Evolutionary conservation across 2,888 invertebrate species (phyloP).

Genomic region (Chesias legatella): DNA sequence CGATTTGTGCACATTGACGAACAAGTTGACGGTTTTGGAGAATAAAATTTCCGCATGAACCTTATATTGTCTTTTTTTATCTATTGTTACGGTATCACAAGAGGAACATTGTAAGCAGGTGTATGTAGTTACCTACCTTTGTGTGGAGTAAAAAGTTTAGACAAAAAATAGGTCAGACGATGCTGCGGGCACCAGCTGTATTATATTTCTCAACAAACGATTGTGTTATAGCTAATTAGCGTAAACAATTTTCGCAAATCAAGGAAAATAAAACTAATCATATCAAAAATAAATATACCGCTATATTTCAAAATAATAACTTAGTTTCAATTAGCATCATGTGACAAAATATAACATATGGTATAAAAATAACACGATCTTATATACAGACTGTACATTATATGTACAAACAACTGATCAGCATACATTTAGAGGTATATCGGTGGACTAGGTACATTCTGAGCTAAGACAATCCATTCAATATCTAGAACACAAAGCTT

Average conservation of each 20-base stretch:
- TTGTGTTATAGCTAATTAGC: too few species aligned
- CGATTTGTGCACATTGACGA: slow-evolving; percentile 55
- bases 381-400: slow-evolving; percentile 33
- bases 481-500: slow-evolving; percentile 5
- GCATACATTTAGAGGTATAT: slow-evolving; percentile 27
- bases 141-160: too few species aligned
- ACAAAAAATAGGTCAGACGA: too few species aligned
- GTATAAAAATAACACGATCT: slow-evolving; percentile 31
- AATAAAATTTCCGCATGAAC: slow-evolving; percentile 41
- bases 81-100: too few species aligned
- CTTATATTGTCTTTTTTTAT: too few species aligned
- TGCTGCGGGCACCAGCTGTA: too few species aligned
- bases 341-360: slow-evolving; percentile 15
- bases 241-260: too few species aligned
- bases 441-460: slow-evolving; percentile 33
- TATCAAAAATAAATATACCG: slow-evolving; percentile 28
- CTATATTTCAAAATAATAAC: slow-evolving; percentile 25
- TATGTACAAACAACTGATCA: slow-evolving; percentile 29
- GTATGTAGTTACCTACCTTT: too few species aligned
- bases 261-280: slow-evolving; percentile 17
- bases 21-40: slow-evolving; percentile 59
- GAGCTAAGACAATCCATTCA: too few species aligned
- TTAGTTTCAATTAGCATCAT: slow-evolving; percentile 10
- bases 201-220: too few species aligned
- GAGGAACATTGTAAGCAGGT: too few species aligned